Evolutionary conservation across 2,797 vertebrate genomes (phyloP), one percentile per base, ranked within the genome.

Genomic region (Anguilla anguilla): DNA sequence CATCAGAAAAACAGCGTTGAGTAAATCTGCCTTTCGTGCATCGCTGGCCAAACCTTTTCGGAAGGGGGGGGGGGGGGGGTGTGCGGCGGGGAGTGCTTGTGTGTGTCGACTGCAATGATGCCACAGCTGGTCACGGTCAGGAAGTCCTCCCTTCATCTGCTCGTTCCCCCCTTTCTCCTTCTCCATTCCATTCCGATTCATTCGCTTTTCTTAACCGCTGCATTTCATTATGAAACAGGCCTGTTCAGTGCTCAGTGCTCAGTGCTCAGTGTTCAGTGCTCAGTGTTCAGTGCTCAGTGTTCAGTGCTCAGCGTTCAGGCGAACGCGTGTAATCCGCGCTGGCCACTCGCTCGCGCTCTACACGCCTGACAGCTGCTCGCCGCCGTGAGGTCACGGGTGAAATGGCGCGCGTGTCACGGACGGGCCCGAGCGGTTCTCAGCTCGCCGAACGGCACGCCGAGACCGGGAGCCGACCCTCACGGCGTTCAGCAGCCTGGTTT

Each of bases 361-460:
- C 28, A 77, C 13, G 28, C 35, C 28, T 17, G 72, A 39, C 28
- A 77, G 11, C 72, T 22, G 7, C 35, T 19, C 43, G 74, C 2
- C 74, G 15, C 39, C 2, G 35, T 43, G 13, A 79, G 74, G 74
- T 43, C 35, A 79, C 74, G 19, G 35, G 35, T 13, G 22, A 74
- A 28, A 39, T 79, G 11, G 25, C 49, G 84, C 57, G 85, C 61
- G 22, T 69, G 55, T 87, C 85, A 87, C 55, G 39, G 28, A 31
- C 79, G 83, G 86, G 69, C 19, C 25, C 83, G 49, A 82, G 79
- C 2, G 53, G 49, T 88, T 89, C 89, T 81, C 59, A 11, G 31
- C 28, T 35, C 5, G 74, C 3, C 39, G 35, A 39, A 43, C 22
- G 6, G 43, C 39, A 43, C 31, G 43, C 1, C 15, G 1, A 6